These are phyloP conservation scores for Drosophila colorata DNA, from an alignment of 2,888 invertebrate genomes.

Conservation along the genomic window DNA sequence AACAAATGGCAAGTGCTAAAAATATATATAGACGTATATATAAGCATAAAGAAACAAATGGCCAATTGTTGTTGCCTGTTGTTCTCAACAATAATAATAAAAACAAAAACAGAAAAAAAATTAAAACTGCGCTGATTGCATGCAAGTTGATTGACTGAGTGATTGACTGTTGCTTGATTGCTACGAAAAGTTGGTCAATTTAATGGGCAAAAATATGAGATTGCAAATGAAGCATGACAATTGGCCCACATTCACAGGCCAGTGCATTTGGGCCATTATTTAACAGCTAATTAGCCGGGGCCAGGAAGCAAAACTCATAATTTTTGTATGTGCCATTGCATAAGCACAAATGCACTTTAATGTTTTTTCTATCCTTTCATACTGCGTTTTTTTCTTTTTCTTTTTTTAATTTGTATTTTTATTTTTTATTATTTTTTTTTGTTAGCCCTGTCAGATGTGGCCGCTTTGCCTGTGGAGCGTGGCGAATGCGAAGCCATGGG, in stretches of 20 bases:
- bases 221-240: conserved; percentile 72
- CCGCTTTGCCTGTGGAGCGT: conserved; percentile 76
- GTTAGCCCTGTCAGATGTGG: conserved; percentile 57
- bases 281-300: conserved; percentile 67
- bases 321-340: conserved; percentile 63
- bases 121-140: conserved; percentile 54
- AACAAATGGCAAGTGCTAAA: conserved; percentile 50
- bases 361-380: conserved; percentile 27
- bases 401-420: conserved; percentile 9
- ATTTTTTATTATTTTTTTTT: conserved; percentile 25
- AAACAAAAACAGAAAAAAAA: conserved; percentile 22
- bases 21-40: conserved; percentile 2
- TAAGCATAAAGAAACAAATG: conserved; percentile 1
- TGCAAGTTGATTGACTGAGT: conserved; percentile 46
- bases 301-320: conserved; percentile 71
- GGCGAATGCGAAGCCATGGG: conserved; percentile 72
- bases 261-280: conserved; percentile 67
- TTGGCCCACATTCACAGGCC: conserved; percentile 70
- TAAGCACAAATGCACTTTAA: conserved; percentile 67
- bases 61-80: conserved; percentile 27
- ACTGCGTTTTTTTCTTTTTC: conserved; percentile 12
- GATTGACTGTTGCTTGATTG: conserved; percentile 39
- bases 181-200: conserved; percentile 66
- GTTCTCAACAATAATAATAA: conserved; percentile 32
- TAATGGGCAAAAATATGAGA: conserved; percentile 54